Percentiles rank a stretch among this genome's conserved stretches.
Conservation (phyloP, 2,113 vertebrate species). For the Pampusana beccarii region DNA sequence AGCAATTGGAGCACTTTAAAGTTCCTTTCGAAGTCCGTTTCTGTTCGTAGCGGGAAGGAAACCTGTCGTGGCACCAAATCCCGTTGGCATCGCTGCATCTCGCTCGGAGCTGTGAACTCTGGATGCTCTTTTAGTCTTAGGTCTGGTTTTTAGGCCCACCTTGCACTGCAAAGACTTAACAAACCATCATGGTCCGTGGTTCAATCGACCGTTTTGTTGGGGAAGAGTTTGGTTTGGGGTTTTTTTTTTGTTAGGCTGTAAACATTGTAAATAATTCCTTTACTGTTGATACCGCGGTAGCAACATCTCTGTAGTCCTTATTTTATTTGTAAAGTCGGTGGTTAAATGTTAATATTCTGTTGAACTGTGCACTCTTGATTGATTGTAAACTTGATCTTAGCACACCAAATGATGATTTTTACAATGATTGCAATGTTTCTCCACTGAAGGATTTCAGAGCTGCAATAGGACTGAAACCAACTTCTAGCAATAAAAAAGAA, state of each 20-base stretch:
- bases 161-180: conserved; percentile 25
- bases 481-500: conserved; percentile 83
- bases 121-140: conserved; percentile 21
- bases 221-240: neutral
- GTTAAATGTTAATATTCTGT: conserved; percentile 64
- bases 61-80: neutral
- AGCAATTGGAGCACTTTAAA: conserved; percentile 69
- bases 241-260: conserved; percentile 39
- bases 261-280: conserved; percentile 55
- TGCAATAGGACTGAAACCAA: conserved; percentile 72
- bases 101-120: conserved; percentile 24
- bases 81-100: neutral
- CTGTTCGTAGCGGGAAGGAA: neutral
- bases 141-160: conserved; percentile 27
- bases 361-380: conserved; percentile 61
- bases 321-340: conserved; percentile 75
- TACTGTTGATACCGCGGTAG: conserved; percentile 66
- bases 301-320: conserved; percentile 34
- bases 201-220: neutral
- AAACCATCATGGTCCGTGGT: conserved; percentile 21
- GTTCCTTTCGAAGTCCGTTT: neutral
- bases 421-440: conserved; percentile 59
- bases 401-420: conserved; percentile 70
- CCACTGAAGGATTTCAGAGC: conserved; percentile 65
- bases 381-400: conserved; percentile 67